These are phyloP conservation scores for Drosophila nebulosa DNA, from an alignment of 1,140 invertebrate species.

Conservation along the genomic window DNA sequence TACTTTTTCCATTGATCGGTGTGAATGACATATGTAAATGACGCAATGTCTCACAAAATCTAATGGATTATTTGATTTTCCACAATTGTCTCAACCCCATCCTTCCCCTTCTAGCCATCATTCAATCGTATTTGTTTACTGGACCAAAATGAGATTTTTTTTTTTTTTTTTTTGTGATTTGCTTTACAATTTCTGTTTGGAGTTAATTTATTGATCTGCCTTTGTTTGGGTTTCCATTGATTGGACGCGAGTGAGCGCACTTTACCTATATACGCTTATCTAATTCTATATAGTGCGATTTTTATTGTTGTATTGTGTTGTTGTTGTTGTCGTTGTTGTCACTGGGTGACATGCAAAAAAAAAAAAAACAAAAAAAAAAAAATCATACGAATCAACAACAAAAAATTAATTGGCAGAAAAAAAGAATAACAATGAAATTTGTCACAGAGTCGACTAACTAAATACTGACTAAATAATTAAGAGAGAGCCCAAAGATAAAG, in stretches of 20 bases:
- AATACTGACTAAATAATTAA: background rate
- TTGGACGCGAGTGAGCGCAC: conserved; percentile 26
- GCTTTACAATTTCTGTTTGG: conserved; percentile 17
- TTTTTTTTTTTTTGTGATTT: conserved; percentile 23
- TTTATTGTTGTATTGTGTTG: conserved; percentile 15
- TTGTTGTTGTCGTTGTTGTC: background rate
- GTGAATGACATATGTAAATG: conserved; percentile 62
- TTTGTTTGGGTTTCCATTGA: conserved; percentile 45
- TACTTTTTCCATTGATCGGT: background rate
- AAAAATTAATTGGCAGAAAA: conserved; percentile 30
- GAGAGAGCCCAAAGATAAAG: no score
- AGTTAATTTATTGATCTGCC: conserved; percentile 22
- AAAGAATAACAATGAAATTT: background rate
- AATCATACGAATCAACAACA: conserved; percentile 37
- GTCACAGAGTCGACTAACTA: conserved; percentile 6
- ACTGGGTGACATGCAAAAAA: conserved; percentile 37
- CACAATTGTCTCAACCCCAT: conserved; percentile 34
- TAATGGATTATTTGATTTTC: conserved; percentile 31
- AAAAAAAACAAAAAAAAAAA: conserved; percentile 33
- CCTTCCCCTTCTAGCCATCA: no score
- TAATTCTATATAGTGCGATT: conserved; percentile 33
- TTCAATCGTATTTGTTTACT: conserved; percentile 27
- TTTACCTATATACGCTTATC: conserved; percentile 59
- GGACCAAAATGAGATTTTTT: conserved; percentile 32
- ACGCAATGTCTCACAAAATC: conserved; percentile 38